These are phyloP conservation scores for Anastatus disparis DNA, from an alignment of 1,140 invertebrate species.

Conservation along the genomic window DNA sequence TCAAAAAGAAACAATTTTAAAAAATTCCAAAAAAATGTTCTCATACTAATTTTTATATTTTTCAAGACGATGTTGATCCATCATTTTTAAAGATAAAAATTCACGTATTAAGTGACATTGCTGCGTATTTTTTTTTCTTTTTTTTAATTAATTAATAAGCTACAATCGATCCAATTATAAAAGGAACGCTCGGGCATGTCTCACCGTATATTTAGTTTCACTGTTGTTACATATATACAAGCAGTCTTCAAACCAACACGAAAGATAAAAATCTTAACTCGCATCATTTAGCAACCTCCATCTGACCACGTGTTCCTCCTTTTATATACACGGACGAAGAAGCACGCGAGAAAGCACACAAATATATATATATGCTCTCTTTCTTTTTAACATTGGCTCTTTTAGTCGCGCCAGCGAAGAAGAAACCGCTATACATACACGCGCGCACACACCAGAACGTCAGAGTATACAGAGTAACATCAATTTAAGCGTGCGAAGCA, in stretches of 20 bases:
- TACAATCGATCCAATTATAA: slow-evolving; percentile 24
- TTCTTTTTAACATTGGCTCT: not conserved
- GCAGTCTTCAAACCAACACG: not conserved
- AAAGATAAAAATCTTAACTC: slow-evolving; percentile 37
- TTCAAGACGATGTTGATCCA: no score
- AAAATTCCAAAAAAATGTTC: no score
- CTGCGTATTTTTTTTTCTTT: not conserved
- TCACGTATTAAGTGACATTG: no score
- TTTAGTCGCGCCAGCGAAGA: not conserved
- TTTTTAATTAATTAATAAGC: slow-evolving; percentile 35
- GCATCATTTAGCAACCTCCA: not conserved
- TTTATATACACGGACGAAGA: not conserved
- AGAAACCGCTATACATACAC: not conserved
- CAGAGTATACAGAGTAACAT: slow-evolving; percentile 18
- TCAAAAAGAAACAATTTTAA: no score
- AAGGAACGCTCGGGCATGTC: not conserved
- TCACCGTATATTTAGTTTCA: not conserved
- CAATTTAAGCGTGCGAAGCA: slow-evolving; percentile 42
- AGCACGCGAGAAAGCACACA: not conserved
- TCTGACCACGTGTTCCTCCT: not conserved
- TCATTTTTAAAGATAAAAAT: no score
- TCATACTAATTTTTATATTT: no score
- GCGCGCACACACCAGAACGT: not conserved
- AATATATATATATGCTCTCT: not conserved
- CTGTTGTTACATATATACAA: not conserved